Base-by-base conservation (phyloP, 2,113 vertebrate genomes). In the Cisticola juncidis region DNA sequence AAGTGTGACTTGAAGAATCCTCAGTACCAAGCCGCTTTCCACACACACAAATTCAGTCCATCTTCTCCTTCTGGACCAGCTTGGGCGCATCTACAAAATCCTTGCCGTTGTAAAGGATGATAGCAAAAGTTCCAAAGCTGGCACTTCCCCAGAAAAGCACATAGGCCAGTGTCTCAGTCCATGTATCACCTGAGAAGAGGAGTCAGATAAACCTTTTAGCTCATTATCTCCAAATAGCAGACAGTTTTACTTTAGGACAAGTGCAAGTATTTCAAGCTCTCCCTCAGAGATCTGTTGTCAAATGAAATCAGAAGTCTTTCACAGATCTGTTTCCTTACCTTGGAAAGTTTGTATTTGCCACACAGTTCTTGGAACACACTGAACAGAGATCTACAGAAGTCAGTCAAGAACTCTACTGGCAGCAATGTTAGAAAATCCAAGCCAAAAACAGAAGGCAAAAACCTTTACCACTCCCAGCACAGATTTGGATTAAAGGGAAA, bases 11-110 rank as follows among this genome's bases (percentile, higher is more conserved):
- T 28, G 97, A 85, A 95, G 98, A 98, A 92, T 98, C 98, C 68
- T 98, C 97, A 47, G 97, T 97, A 97, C 99, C 97, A 38, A 99
- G 98, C 99, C 98, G 99, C 99, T 99, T 99, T 99, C 99, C 99
- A 99, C 99, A 99, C 98, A 97, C 98, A 98, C 99, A 99, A 97
- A 98, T 99, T 99, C 99, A 99, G 98, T 99, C 99, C 98, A 99
- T 98, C 98, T 99, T 99, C 97, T 99, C 99, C 81, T 99, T 99
- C 97, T 99, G 99, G 54, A 99, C 98, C 88, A 99, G 95, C 95
- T 97, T 98, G 65, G 99, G 99, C 12, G 99, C 98, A 89, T 99
- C 99, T 6, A 99, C 99, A 93, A 99, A 99, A 97, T 99, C 99
- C 60, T 98, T 99, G 81, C 99, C 99, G 0, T 99, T 99, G 95